Percentiles rank a stretch among this genome's conserved stretches.
Conservation (phyloP, 1,140 invertebrate species). For the Streblospio benedicti region DNA sequence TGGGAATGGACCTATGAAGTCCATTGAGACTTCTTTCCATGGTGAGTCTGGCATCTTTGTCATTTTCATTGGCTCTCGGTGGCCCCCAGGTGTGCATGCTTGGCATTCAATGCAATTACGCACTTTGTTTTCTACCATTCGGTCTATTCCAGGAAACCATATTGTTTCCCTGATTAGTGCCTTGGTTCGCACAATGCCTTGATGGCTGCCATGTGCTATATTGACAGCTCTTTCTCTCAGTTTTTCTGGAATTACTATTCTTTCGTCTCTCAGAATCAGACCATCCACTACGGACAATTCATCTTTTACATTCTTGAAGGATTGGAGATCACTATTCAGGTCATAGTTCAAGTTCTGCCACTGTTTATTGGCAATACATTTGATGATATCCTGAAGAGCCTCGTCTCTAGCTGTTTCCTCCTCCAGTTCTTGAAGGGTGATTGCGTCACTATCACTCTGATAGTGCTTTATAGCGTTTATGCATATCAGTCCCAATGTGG, state of each 20-base stretch:
- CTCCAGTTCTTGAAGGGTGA: no score
- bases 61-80: constrained; percentile 4
- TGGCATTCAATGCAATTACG: not conserved
- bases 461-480: no score
- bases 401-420: no score
- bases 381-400: no score
- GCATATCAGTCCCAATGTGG: no score
- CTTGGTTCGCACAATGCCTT: not conserved
- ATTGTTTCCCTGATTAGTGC: constrained; percentile 1
- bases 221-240: not conserved
- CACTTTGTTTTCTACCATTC: not conserved
- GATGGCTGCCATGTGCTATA: not conserved
- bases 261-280: not conserved
- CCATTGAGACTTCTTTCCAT: constrained; percentile 6
- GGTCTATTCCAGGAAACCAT: constrained; percentile 1
- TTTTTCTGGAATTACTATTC: not conserved
- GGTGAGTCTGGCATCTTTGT: not conserved
- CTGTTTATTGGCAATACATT: no score
- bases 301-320: not conserved
- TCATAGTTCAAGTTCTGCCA: no score
- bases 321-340: no score
- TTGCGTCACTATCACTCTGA: no score
- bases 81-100: not conserved
- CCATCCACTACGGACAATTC: not conserved
- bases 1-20: not conserved